Evolutionary conservation across 2,888 invertebrate species (phyloP).

Genomic region (Carcina quercana): DNA sequence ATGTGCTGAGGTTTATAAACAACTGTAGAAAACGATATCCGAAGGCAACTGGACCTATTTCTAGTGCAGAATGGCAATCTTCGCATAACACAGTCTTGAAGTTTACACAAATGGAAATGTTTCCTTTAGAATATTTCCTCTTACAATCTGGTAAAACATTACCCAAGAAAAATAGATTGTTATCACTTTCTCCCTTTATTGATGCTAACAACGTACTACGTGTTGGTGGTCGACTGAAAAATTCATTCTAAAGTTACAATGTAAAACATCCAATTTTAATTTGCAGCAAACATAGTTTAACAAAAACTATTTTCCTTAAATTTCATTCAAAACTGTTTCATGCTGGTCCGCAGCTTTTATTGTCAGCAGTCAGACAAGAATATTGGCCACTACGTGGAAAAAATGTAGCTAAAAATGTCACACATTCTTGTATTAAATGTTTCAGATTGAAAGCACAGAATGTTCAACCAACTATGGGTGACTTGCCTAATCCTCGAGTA

Average conservation of each 20-base stretch:
- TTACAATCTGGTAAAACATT: not conserved
- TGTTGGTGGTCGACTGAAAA: constrained; percentile 16
- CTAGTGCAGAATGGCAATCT: not conserved
- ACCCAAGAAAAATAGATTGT: not conserved
- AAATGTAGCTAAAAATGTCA: constrained; percentile 10
- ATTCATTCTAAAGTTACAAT: constrained; percentile 12
- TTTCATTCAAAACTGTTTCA: constrained; percentile 10
- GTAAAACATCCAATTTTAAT: constrained; percentile 14
- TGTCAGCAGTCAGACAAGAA: constrained; percentile 8
- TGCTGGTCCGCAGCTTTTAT: constrained; percentile 12
- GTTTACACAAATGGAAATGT: not conserved
- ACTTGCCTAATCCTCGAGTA: constrained; percentile 8
- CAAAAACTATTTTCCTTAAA: constrained; percentile 6
- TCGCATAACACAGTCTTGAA: not conserved
- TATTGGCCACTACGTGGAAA: constrained; percentile 18
- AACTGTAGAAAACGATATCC: not conserved
- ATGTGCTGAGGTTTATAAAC: not conserved
- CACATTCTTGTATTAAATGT: constrained; percentile 13
- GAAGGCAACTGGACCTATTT: not conserved
- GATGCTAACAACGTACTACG: constrained; percentile 12
- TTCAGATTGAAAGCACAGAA: constrained; percentile 8
- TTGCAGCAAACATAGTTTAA: constrained; percentile 12
- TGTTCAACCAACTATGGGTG: constrained; percentile 13
- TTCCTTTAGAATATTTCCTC: not conserved
- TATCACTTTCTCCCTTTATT: not conserved